Base-by-base conservation (phyloP, 2,113 vertebrate species). In the Tragelaphus strepsiceros region DNA sequence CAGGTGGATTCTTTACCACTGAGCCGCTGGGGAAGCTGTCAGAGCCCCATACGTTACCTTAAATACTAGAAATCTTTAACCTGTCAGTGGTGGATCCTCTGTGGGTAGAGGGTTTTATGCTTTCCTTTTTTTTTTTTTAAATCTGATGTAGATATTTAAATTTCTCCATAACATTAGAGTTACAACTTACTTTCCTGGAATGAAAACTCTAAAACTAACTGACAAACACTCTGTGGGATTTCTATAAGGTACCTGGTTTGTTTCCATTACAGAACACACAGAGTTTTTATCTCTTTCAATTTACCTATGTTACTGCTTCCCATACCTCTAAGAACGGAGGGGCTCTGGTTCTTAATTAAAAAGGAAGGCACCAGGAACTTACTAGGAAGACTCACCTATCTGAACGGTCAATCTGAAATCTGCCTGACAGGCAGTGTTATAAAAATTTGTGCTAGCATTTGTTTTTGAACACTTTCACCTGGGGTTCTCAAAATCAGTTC, bases 141-240 rank as follows among this genome's bases (percentile, higher is more conserved):
- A 43, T 2, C 43, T 81, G 93, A 56, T 82, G 6, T 97, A 98
- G 97, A 97, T 98, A 97, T 98, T 97, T 98, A 96, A 97, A 92
- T 35, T 97, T 95, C 88, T 96, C 64, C 80, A 96, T 95, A 97
- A 96, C 92, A 94, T 90, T 80, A 77, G 64, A 90, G 39, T 94
- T 87, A 94, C 88, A 62, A 81, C 83, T 94, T 86, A 96, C 93
- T 98, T 98, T 97, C 87, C 94, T 97, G 90, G 96, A 97, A 96
- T 91, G 95, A 94, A 93, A 93, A 94, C 94, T 97, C 92, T 97
- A 93, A 97, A 98, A 97, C 96, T 94, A 96, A 97, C 62, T 28
- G 94, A 96, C 64, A 96, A 94, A 93, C 51, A 71, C 67, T 46
- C 80, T 53, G 43, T 71, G 88, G 84, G 88, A 88, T 62, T 97